Conservation (phyloP, 2,113 vertebrate species). For the Scomber scombrus region DNA sequence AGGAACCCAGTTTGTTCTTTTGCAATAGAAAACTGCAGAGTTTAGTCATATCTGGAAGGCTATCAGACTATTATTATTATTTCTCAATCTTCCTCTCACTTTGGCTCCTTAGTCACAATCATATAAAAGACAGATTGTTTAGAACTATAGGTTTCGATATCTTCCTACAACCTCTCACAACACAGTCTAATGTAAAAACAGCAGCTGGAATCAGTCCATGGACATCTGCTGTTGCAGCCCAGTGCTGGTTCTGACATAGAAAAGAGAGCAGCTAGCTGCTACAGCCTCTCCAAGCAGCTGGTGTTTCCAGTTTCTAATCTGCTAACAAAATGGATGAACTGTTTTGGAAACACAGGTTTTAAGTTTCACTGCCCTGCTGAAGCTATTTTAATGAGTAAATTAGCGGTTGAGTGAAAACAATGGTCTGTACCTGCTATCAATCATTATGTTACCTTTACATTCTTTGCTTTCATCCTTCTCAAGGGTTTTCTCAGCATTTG, state of each 20-base stretch:
- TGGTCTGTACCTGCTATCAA: slow-evolving; percentile 29
- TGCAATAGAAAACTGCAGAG: neutral
- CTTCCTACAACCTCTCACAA: slow-evolving; percentile 63
- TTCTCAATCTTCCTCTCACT: slow-evolving; percentile 20
- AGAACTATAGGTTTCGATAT: slow-evolving; percentile 63
- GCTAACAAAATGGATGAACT: slow-evolving; percentile 42
- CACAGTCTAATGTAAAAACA: slow-evolving; percentile 58
- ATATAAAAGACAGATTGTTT: slow-evolving; percentile 48
- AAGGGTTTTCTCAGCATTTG: neutral
- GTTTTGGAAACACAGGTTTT: slow-evolving; percentile 68
- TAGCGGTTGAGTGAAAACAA: slow-evolving; percentile 44
- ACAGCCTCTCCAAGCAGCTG: slow-evolving; percentile 57
- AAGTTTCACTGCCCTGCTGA: slow-evolving; percentile 50
- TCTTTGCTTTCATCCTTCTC: neutral
- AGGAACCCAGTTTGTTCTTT: neutral
- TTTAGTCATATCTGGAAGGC: slow-evolving; percentile 13
- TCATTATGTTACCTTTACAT: neutral
- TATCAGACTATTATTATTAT: slow-evolving; percentile 10
- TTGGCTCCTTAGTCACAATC: slow-evolving; percentile 28
- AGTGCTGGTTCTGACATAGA: slow-evolving; percentile 46
- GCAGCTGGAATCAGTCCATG: slow-evolving; percentile 73
- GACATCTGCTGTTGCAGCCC: slow-evolving; percentile 71
- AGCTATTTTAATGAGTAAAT: slow-evolving; percentile 64
- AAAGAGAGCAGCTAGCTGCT: slow-evolving; percentile 18
- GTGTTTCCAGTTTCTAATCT: slow-evolving; percentile 53